Conservation (phyloP, 2,113 vertebrate species). For the Anolis sagrei region DNA sequence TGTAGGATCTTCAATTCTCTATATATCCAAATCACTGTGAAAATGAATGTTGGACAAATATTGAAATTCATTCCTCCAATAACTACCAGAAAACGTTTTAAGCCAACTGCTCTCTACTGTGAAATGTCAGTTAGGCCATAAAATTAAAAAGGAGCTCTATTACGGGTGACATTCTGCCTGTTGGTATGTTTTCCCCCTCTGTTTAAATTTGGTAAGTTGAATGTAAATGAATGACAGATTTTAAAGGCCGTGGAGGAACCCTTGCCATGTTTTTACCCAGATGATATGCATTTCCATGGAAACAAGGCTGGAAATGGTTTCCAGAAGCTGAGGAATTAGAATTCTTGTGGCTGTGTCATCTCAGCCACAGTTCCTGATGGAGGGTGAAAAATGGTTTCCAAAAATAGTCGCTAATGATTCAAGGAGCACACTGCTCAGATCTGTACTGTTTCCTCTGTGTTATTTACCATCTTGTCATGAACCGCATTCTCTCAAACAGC, state of each 20-base stretch:
- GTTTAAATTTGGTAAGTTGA: slow-evolving; percentile 14
- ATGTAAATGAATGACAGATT: slow-evolving; percentile 35
- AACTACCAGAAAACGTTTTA: slow-evolving; percentile 28
- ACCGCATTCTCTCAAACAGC: background rate
- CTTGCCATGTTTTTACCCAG: slow-evolving; percentile 41
- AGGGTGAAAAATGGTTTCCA: slow-evolving; percentile 40
- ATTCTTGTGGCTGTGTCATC: slow-evolving; percentile 42
- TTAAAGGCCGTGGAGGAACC: slow-evolving; percentile 35
- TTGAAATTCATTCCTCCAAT: background rate
- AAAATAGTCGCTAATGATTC: slow-evolving; percentile 32
- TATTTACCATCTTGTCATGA: slow-evolving; percentile 24
- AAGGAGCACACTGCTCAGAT: background rate
- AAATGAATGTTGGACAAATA: background rate
- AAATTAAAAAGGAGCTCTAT: background rate
- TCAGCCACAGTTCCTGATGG: slow-evolving; percentile 18
- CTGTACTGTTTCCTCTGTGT: slow-evolving; percentile 17
- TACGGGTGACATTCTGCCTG: slow-evolving; percentile 1
- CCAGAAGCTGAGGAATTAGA: slow-evolving; percentile 48
- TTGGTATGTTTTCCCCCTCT: background rate
- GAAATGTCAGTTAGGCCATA: slow-evolving; percentile 20
- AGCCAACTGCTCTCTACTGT: background rate
- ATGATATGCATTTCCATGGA: slow-evolving; percentile 47
- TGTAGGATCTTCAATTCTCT: too few relatives aligned
- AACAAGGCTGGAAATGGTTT: slow-evolving; percentile 38
- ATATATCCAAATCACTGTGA: too few relatives aligned